A percentile compares a stretch with the other conserved stretches of the same genome.
Conservation (phyloP, 1,140 invertebrate genomes). For the Drosophila grimshawi region DNA sequence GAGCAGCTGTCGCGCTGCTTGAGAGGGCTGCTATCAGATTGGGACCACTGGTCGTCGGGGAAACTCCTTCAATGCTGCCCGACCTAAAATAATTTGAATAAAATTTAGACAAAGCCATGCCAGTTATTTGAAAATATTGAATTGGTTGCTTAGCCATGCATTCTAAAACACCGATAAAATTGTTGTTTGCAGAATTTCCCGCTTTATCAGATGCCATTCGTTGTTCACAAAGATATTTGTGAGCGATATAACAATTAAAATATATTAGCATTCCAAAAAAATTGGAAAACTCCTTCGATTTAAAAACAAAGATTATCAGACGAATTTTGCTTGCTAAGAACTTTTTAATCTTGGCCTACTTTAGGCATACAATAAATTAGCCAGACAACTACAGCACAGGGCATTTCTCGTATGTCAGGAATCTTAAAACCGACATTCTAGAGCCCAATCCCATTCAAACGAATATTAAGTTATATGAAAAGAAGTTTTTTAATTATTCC, state of each 20-base stretch:
- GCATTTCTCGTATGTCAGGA: neutral
- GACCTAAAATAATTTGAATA: slow-evolving; percentile 50
- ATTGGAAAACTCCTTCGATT: no score
- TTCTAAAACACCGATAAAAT: neutral
- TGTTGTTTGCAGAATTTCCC: neutral
- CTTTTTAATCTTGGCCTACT: no score
- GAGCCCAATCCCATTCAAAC: neutral
- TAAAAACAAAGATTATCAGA: no score
- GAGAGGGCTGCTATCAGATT: slow-evolving; percentile 66
- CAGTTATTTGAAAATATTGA: slow-evolving; percentile 1
- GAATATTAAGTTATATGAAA: neutral
- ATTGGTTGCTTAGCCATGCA: neutral
- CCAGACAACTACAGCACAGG: no score
- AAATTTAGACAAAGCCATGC: slow-evolving; percentile 26
- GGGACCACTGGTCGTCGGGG: slow-evolving; percentile 68
- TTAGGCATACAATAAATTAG: no score
- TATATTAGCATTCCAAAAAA: no score
- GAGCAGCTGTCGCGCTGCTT: slow-evolving; percentile 39
- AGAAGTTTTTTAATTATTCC: slow-evolving; percentile 59
- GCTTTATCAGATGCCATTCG: neutral
- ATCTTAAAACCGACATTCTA: neutral
- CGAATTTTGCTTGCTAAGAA: no score
- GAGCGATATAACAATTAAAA: neutral
- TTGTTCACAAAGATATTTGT: neutral
- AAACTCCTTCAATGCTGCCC: slow-evolving; percentile 75